Evolutionary conservation across 1,140 invertebrate genomes (phyloP).

Genomic region (Calliphora vicina): DNA sequence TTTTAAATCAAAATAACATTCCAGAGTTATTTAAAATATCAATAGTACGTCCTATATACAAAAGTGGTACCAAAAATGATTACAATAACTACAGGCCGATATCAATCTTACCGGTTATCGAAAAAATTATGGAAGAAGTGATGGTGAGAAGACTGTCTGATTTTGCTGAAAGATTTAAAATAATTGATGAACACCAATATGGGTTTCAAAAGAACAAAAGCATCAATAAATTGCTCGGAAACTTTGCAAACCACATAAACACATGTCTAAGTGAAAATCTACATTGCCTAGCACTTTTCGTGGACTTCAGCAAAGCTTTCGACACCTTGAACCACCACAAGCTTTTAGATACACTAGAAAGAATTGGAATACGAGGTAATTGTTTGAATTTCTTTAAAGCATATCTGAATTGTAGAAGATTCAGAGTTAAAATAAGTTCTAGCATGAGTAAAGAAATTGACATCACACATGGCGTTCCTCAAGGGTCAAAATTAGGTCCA

Average conservation of each 20-base stretch:
- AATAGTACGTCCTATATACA: no score
- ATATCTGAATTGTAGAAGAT: not conserved
- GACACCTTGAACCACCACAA: not conserved
- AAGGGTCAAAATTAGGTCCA: not conserved
- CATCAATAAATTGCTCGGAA: not conserved
- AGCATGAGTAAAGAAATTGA: not conserved
- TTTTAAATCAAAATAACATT: conserved; percentile 41
- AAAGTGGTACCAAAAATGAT: not conserved
- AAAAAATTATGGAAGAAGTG: not conserved
- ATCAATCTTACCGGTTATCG: not conserved
- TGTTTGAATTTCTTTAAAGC: not conserved
- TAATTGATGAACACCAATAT: not conserved
- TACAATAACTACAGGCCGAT: not conserved
- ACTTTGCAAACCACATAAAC: not conserved
- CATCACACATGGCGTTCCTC: not conserved
- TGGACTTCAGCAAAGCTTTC: not conserved
- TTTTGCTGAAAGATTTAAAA: not conserved
- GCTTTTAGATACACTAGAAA: not conserved
- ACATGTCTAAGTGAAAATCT: not conserved
- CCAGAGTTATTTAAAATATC: not conserved
- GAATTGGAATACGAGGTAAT: not conserved
- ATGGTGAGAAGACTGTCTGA: not conserved
- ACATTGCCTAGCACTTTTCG: no score
- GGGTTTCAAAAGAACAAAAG: not conserved
- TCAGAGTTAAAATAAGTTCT: no score